These are phyloP conservation scores for Aldabrachelys gigantea DNA, from an alignment of 2,113 vertebrate genomes.

Conservation along the genomic window DNA sequence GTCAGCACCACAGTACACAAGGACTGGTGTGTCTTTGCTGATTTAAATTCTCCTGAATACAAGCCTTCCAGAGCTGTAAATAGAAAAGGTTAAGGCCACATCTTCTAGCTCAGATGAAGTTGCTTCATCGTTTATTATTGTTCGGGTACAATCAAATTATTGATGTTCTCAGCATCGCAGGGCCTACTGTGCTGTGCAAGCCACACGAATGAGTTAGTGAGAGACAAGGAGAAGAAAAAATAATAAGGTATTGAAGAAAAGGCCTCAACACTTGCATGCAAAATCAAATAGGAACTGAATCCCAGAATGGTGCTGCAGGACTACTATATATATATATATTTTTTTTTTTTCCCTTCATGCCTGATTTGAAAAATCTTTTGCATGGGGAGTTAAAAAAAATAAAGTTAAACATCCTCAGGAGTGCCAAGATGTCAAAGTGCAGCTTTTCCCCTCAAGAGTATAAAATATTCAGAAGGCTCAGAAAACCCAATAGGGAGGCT, in stretches of 20 bases:
- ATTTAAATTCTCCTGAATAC: slow-evolving; percentile 59
- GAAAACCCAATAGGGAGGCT: slow-evolving; percentile 76
- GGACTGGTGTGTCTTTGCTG: not conserved
- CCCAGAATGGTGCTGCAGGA: not conserved
- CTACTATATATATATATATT: not conserved
- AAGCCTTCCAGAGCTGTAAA: slow-evolving; percentile 32
- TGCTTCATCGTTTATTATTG: slow-evolving; percentile 42
- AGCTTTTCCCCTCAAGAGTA: slow-evolving; percentile 74
- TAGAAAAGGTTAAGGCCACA: slow-evolving; percentile 59
- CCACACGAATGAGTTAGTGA: slow-evolving; percentile 35
- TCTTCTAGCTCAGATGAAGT: slow-evolving; percentile 51
- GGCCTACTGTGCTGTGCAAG: slow-evolving; percentile 20
- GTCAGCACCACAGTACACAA: not conserved
- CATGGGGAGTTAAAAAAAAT: slow-evolving; percentile 4
- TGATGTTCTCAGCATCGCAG: slow-evolving; percentile 22
- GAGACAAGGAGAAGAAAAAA: slow-evolving; percentile 56
- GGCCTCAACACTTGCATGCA: slow-evolving; percentile 15
- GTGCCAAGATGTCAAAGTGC: slow-evolving; percentile 73
- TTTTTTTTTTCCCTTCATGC: not conserved
- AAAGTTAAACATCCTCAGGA: slow-evolving; percentile 59
- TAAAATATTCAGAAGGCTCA: slow-evolving; percentile 80
- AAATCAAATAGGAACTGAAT: slow-evolving; percentile 35
- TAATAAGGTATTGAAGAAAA: slow-evolving; percentile 39
- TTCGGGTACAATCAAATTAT: slow-evolving; percentile 49
- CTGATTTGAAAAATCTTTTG: slow-evolving; percentile 44